Conservation (phyloP, 2,797 vertebrate species). For the Sphaeramia orbicularis region DNA sequence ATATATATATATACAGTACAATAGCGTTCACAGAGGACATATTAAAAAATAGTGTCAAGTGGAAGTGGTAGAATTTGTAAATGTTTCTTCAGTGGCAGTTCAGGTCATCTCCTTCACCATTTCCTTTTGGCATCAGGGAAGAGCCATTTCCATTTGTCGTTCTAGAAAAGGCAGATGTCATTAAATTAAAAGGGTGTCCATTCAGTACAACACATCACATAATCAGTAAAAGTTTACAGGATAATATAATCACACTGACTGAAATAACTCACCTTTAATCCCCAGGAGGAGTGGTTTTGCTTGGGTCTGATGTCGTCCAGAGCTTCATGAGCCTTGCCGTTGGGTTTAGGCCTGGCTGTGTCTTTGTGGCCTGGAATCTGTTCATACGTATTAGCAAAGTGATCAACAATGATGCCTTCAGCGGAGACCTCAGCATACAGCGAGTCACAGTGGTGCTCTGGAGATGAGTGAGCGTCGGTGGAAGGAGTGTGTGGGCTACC, state of each 20-base stretch:
- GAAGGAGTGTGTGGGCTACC: conserved; percentile 20
- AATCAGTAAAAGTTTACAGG: background rate
- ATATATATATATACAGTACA: conserved; percentile 1
- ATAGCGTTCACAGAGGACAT: background rate
- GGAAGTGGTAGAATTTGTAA: conserved; percentile 25
- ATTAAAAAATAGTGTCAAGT: conserved; percentile 61
- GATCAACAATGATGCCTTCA: conserved; percentile 15
- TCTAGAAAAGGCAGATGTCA: conserved; percentile 74
- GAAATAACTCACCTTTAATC: conserved; percentile 81
- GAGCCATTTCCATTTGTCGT: conserved; percentile 87
- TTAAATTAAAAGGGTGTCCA: conserved; percentile 3
- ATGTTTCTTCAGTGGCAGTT: conserved; percentile 23
- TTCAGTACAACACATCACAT: background rate
- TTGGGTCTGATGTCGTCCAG: conserved; percentile 77
- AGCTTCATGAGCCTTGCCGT: conserved; percentile 71
- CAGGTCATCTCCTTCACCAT: conserved; percentile 52
- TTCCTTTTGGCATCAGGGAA: conserved; percentile 86
- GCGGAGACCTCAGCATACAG: conserved; percentile 71
- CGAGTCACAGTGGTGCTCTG: conserved; percentile 22
- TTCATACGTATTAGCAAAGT: conserved; percentile 65
- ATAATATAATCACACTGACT: background rate
- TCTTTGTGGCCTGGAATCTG: conserved; percentile 51
- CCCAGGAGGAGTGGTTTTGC: conserved; percentile 46
- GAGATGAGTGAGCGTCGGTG: conserved; percentile 11
- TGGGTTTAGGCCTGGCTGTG: background rate